Evolutionary conservation across 37 sponge, comb jelly and placozoan genomes (phyloP).

Genomic region (Hormiphora californensis): DNA sequence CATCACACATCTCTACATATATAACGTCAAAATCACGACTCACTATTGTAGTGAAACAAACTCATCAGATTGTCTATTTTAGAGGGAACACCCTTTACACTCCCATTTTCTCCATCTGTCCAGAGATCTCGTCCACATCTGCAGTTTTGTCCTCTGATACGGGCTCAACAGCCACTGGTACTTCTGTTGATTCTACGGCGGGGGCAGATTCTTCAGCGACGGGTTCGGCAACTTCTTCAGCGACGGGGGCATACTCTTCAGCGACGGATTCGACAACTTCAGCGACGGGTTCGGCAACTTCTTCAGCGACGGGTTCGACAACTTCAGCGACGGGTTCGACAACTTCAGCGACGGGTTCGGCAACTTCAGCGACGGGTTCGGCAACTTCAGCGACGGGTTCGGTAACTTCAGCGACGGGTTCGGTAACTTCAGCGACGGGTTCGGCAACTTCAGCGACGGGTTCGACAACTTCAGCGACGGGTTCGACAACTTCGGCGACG

Average conservation of each 20-base stretch:
- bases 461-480: no score
- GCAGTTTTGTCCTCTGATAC: no score
- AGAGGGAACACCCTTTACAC: neutral
- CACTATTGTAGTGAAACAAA: no score
- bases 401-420: neutral
- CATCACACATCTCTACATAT: no score
- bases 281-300: no score
- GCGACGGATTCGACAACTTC: neutral
- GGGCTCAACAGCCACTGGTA: neutral
- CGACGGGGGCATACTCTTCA: neutral
- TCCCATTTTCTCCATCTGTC: slow-evolving; percentile 12
- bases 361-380: neutral
- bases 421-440: neutral
- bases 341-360: no score
- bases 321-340: neutral
- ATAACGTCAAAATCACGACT: no score
- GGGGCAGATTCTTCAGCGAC: neutral
- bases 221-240: neutral
- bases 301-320: no score
- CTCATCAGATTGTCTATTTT: neutral
- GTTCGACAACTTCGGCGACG: neutral
- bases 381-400: no score
- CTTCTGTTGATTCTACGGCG: neutral
- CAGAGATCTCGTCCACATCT: neutral
- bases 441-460: neutral